These are phyloP conservation scores for Phalacrocorax aristotelis DNA, from an alignment of 2,113 vertebrate species.

Conservation along the genomic window DNA sequence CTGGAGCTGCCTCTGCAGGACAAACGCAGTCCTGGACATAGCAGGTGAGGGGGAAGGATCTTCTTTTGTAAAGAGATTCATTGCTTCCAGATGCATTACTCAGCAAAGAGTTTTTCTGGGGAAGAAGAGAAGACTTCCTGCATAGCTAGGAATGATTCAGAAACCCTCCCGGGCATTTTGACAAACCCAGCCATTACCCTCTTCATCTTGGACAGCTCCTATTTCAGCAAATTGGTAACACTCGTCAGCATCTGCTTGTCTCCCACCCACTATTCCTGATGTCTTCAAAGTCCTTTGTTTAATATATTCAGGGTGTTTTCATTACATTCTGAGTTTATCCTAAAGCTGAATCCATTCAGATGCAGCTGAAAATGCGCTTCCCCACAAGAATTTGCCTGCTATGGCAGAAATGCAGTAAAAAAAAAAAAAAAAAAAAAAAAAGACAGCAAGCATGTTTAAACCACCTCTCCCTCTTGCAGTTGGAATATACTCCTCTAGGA, in stretches of 20 bases:
- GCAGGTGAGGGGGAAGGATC: background rate
- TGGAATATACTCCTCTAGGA: conserved; percentile 28
- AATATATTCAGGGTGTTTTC: conserved; percentile 48
- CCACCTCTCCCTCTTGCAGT: conserved; percentile 1
- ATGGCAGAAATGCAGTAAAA: conserved; percentile 40
- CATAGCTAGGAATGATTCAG: conserved; percentile 2
- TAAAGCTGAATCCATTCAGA: conserved; percentile 47
- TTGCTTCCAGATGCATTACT: background rate
- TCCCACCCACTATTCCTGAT: conserved; percentile 44
- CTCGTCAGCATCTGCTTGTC: conserved; percentile 38
- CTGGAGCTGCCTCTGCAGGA: background rate
- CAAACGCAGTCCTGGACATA: background rate
- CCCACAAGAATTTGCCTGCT: conserved; percentile 54
- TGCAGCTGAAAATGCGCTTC: conserved; percentile 47
- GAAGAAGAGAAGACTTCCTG: conserved; percentile 31
- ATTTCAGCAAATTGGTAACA: conserved; percentile 49
- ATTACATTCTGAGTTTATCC: conserved; percentile 24
- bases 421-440: background rate
- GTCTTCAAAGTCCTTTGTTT: conserved; percentile 44
- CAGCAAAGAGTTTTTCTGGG: conserved; percentile 4
- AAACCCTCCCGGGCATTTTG: conserved; percentile 18
- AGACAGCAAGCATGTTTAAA: background rate
- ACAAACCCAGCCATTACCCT: conserved; percentile 16
- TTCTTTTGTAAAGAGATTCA: background rate
- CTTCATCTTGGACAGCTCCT: conserved; percentile 45